Percentiles rank a stretch among this genome's conserved stretches.
These are phyloP conservation scores for Mimas tiliae DNA, from an alignment of 2,888 invertebrate species.

Conservation along the genomic window DNA sequence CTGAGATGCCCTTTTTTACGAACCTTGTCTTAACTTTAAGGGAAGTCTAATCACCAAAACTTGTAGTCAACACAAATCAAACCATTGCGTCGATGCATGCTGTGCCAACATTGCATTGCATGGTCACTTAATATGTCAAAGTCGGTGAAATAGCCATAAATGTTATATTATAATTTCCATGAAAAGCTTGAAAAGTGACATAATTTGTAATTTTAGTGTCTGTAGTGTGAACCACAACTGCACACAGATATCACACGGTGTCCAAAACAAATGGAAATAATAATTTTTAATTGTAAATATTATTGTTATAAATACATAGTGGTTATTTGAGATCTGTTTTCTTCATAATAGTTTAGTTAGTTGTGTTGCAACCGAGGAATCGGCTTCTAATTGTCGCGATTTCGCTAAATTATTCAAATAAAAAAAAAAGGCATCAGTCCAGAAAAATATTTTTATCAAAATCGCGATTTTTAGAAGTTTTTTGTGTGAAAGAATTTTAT, in stretches of 20 bases:
- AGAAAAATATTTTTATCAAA: neutral
- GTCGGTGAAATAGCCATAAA: neutral
- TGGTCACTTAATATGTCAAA: neutral
- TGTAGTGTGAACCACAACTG: neutral
- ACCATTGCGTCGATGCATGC: too few relatives aligned
- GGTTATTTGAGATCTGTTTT: conserved; percentile 74
- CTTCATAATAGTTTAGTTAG: conserved; percentile 57
- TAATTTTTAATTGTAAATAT: conserved; percentile 64
- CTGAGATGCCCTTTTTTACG: neutral
- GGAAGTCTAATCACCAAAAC: too few relatives aligned
- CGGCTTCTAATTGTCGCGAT: conserved; percentile 29
- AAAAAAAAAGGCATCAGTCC: neutral
- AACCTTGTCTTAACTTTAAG: neutral
- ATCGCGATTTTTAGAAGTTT: conserved; percentile 17
- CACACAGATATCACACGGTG: conserved; percentile 9
- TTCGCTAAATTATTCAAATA: neutral
- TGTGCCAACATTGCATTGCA: too few relatives aligned
- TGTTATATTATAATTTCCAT: neutral
- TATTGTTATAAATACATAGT: conserved; percentile 61
- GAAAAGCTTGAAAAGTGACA: neutral
- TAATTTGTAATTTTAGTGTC: neutral
- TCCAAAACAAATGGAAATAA: conserved; percentile 34
- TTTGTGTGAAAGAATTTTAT: conserved; percentile 43
- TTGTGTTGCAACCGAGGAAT: conserved; percentile 49
- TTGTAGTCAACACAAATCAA: too few relatives aligned